Evolutionary conservation across 2,113 vertebrate genomes (phyloP), one percentile per base, ranked within the genome.

Genomic region (Tenrec ecaudatus): DNA sequence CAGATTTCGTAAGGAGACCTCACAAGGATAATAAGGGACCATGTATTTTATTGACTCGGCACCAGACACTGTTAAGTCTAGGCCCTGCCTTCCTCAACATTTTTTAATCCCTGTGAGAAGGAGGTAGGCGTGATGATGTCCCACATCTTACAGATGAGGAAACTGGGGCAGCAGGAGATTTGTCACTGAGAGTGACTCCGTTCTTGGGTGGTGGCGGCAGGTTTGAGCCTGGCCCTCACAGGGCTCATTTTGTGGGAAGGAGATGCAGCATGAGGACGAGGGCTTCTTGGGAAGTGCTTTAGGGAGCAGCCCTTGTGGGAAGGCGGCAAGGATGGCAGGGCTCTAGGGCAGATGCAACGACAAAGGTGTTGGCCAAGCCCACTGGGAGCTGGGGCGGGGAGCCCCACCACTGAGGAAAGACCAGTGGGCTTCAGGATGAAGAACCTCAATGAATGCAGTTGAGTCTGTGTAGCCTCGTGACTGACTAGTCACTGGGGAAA

Each of bases 261-360:
- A 33, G 15, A 60, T 66, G 47, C 19, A 73, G 53, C 47, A 3
- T 20, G 66, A 62, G 82, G 73, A 40, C 40, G 40, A 2, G 31
- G 12, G 19, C 10, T 9, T 57, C 4, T 12, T 53, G 19, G 64
- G 29, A 38, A 15, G 19, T 8, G n/a, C 4, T 68, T 22, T 11
- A 2, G 4, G 33, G 31, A 66, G 33, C 22, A 25, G 3, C 22
- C 31, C 7, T 4, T 17, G 10, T 1, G 1, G 3, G 27, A 31
- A 20, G 66, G 22, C 78, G 29, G 38, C 15, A 19, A 17, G 20
- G 6, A 43, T 0, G 17, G 33, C 1, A 9, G 33, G 38, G 38
- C 75, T 25, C 29, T 2, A 20, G 25, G 5, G 0, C 3, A 2
- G 15, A 9, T 36, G 62, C 31, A 23, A 60, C 40, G 7, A 40